Conservation (phyloP, 2,113 vertebrate species). For the Rostratula benghalensis region DNA sequence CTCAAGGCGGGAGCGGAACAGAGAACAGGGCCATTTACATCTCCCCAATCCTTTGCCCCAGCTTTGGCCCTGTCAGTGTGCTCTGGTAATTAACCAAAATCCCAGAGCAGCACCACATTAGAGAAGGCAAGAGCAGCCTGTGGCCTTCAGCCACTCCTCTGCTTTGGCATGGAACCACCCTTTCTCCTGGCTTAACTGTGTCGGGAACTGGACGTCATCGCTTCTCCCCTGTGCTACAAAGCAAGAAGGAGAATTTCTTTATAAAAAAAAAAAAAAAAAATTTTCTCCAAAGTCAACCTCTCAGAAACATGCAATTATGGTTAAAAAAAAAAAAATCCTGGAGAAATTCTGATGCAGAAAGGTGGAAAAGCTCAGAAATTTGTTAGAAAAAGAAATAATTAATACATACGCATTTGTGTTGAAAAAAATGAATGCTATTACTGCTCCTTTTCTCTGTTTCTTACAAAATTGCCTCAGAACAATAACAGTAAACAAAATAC, state of each 20-base stretch:
- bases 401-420: neutral
- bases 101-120: neutral
- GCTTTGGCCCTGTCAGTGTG: neutral
- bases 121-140: neutral
- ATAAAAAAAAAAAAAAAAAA: neutral
- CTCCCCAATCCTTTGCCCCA: neutral
- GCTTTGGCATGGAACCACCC: rapidly evolving
- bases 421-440: neutral
- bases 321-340: neutral
- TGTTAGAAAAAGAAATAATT: neutral
- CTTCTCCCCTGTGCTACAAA: neutral
- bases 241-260: neutral
- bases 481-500: conserved; percentile 52
- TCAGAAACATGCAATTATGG: neutral
- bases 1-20: neutral
- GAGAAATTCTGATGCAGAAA: neutral
- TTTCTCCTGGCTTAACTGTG: neutral
- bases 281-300: neutral
- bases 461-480: conserved; percentile 34
- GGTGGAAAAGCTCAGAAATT: neutral
- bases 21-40: neutral
- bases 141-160: neutral
- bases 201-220: neutral
- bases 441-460: neutral
- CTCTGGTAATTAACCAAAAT: neutral